These are phyloP conservation scores for Zosterops pallidus DNA, from an alignment of 2,113 vertebrate genomes.

Conservation along the genomic window DNA sequence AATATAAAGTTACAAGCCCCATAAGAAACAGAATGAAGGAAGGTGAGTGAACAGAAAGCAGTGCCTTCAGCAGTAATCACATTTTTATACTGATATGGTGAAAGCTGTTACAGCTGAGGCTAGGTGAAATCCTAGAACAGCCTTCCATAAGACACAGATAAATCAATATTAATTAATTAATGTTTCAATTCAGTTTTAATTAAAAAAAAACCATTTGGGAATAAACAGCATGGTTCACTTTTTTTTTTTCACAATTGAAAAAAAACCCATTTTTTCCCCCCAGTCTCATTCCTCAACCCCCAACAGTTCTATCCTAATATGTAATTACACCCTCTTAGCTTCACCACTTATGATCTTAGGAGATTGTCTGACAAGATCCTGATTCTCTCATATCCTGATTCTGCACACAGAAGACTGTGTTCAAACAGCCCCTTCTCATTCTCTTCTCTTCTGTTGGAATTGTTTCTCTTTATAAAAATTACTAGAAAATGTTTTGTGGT, in stretches of 20 bases:
- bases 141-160: background rate
- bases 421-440: background rate
- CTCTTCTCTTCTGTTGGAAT: background rate
- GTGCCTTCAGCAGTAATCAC: background rate
- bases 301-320: background rate
- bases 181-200: background rate
- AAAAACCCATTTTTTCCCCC: accelerated
- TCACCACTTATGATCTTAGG: background rate
- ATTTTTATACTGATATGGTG: background rate
- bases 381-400: background rate
- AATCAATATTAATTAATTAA: background rate
- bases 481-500: background rate
- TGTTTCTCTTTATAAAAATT: background rate
- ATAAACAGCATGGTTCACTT: background rate
- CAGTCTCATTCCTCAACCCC: background rate
- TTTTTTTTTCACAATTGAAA: background rate
- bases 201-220: background rate
- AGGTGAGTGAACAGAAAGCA: background rate
- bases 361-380: background rate
- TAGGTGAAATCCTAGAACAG: background rate
- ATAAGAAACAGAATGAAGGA: background rate
- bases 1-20: background rate
- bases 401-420: background rate
- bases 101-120: background rate
- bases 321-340: background rate